phyloP scores from a whole-genome alignment of 2,113 vertebrate genomes.

The Spheniscus mendiculus region DNA sequence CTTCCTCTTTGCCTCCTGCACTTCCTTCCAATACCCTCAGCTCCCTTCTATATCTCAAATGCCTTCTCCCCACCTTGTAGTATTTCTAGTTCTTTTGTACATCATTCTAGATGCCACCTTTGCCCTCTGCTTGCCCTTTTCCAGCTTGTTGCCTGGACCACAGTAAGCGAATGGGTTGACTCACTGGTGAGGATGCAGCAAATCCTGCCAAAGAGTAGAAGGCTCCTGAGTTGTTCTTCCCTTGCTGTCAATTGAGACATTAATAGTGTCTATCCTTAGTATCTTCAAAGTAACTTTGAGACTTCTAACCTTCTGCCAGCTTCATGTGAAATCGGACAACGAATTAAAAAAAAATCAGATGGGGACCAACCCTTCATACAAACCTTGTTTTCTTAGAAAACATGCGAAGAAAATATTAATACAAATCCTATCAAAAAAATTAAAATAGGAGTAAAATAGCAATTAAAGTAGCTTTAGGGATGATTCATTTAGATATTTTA shows the following conservation, averaged over 20 bases:
- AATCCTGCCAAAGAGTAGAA: background rate
- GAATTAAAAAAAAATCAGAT: background rate
- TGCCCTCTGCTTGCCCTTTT: background rate
- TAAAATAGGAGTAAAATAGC: background rate
- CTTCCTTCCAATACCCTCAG: background rate
- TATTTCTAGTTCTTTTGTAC: background rate
- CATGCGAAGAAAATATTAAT: background rate
- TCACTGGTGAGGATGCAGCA: background rate
- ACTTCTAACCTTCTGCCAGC: background rate
- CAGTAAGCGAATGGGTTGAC: background rate
- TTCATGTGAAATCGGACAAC: background rate
- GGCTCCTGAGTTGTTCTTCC: background rate
- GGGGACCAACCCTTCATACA: background rate
- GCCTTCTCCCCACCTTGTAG: background rate
- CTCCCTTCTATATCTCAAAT: background rate
- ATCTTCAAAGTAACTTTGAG: background rate
- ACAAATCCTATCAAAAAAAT: background rate
- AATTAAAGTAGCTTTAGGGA: background rate
- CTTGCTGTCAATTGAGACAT: background rate
- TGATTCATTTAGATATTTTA: background rate
- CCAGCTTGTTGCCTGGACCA: background rate
- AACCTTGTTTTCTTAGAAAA: background rate
- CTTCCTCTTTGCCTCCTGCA: background rate
- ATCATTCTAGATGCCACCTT: background rate
- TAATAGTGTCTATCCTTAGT: background rate